Evolutionary conservation across 2,797 vertebrate genomes (phyloP).

Genomic region (Acanthornis magna): DNA sequence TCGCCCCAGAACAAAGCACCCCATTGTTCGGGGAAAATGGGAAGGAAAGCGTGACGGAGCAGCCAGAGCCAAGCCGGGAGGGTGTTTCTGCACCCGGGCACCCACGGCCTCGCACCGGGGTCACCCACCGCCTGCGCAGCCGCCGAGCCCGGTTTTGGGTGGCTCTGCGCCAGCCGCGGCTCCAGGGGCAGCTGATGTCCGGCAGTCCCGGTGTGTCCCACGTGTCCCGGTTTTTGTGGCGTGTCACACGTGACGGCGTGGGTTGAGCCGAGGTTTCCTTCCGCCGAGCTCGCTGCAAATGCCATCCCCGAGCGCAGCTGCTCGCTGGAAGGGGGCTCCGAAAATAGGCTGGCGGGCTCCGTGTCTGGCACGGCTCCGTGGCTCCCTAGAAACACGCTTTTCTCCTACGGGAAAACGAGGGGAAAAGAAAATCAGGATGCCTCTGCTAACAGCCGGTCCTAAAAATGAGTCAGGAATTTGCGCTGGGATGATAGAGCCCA

Average conservation of each 20-base stretch:
- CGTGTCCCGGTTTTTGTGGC: not conserved
- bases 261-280: not conserved
- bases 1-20: not conserved
- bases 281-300: not conserved
- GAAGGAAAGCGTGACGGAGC: not conserved
- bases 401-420: not conserved
- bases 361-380: not conserved
- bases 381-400: not conserved
- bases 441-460: not conserved
- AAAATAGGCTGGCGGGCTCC: not conserved
- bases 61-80: not conserved
- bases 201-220: not conserved
- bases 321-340: not conserved
- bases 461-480: not conserved
- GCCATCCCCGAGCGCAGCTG: not conserved
- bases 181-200: fast-evolving
- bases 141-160: not conserved
- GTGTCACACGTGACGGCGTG: not conserved
- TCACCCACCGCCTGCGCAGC: not conserved
- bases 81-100: not conserved
- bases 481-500: fast-evolving
- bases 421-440: not conserved
- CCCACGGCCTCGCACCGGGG: not conserved
- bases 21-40: not conserved
- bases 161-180: not conserved